Base-by-base conservation (phyloP, 2,113 vertebrate species). In the Ailurus styani region DNA sequence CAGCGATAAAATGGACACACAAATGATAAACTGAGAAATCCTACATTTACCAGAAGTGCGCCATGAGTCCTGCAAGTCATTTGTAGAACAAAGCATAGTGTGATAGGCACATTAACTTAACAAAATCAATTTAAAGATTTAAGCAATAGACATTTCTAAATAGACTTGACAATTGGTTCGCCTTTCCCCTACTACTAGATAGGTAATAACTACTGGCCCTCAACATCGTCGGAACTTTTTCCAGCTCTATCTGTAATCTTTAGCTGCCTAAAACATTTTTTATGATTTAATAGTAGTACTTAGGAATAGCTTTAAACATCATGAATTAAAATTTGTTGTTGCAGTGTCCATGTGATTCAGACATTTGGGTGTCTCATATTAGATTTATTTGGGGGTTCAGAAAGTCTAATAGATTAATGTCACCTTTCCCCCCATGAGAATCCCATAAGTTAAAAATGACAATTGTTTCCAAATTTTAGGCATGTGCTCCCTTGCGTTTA, bases 401-500 rank as follows among this genome's bases (percentile, higher is more conserved):
- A 64, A 31, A 81, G 86, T 64, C 79, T 96, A 95, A 97, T 64
- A 94, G 89, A 97, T 97, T 93, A 75, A 42, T 70, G 9, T 66
- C 60, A 73, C 27, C 6, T 54, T 77, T 96, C 97, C 97, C 97
- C 73, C 81, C 92, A 47, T 84, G 18, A 64, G 50, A 96, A 47
- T 68, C 25, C 18, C 2, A 5, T 40, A 87, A 81, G n/a, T 57
- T 55, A 82, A 88, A 95, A 66, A 95, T 93, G 87, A 86, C 97
- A 94, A 81, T 97, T 97, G 93, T 97, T 96, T 95, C 72, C 84
- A 98, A 97, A 83, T 97, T 97, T 96, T 88, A 97, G 45, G 73
- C 93, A 97, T 97, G 87, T 97, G 84, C 93, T 97, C 47, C 37
- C 87, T 98, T 77, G 70, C 94, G 85, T 96, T 98, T 95, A 78